Evolutionary conservation across 2,888 invertebrate species (phyloP), one percentile per base, ranked within the genome.

Genomic region (Pandemis cinnamomeana): DNA sequence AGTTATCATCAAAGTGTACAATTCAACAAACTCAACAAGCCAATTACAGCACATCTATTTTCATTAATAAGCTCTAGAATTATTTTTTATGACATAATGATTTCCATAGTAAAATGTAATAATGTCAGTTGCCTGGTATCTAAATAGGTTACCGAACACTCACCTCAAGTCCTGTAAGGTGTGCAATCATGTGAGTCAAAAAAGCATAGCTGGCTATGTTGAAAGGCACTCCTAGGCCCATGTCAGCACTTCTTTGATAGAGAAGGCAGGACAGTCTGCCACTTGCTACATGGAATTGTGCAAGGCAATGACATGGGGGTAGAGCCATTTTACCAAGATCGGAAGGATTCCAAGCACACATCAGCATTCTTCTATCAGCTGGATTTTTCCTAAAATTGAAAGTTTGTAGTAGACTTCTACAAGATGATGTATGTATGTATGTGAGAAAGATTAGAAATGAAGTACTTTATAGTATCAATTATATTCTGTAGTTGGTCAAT

Each of bases 201-300:
- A 99, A 89, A 1, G 99, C 96, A 91, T 99, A 99, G 81, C 99
- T 99, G 67, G 99, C 99, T 81, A 99, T 98, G 90, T 99, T 99
- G 89, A 99, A 99, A 11, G 99, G 99, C 0, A 99, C 99, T n/a
- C 99, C 99, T 1, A 99, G 95, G 2, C 99, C 99, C 97, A 99
- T 98, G 87, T 99, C 99, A 7, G 98, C 99, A 81, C 99, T 99
- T 78, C 99, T 95, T 90, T 99, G 99, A 87, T 99, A 99, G 78
- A 99, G 89, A 81, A 98, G 97, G 84, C 99, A 99, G 0, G 98
- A 98, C 0, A 99, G 92, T 87, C 98, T 97, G 1, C 96, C 96
- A 80, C 95, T 92, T 0, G 96, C 95, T 0, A 99, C 99, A 92
- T 97, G 98, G 92, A 99, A 99, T 90, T 99, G 99, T 0, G 96